Evolutionary conservation across 2,113 vertebrate species (phyloP).

Genomic region (Ciconia stormi): DNA sequence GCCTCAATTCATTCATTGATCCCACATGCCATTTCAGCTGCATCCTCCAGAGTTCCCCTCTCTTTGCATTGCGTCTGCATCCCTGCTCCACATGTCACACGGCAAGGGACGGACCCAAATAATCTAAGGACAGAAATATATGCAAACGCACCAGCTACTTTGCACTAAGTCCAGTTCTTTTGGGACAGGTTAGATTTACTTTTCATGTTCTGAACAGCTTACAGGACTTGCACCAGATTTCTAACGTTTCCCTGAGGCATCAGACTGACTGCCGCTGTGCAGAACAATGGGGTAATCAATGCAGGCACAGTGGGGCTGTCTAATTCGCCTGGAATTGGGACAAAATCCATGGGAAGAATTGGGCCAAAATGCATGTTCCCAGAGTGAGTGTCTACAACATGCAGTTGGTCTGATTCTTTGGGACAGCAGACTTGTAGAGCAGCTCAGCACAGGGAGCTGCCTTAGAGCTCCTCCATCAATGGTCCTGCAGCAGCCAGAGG

Average conservation of each 20-base stretch:
- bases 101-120: background rate
- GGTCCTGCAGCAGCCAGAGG: background rate
- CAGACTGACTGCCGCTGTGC: conserved; percentile 29
- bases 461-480: background rate
- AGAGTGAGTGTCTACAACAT: background rate
- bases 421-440: background rate
- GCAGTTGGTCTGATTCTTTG: background rate
- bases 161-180: background rate
- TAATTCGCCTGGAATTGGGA: background rate
- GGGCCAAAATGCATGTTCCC: background rate
- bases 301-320: background rate
- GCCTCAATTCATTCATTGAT: background rate
- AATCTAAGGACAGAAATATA: background rate
- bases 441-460: background rate
- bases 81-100: background rate
- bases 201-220: background rate
- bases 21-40: background rate
- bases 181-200: background rate
- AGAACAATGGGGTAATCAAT: conserved; percentile 35
- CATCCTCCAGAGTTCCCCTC: background rate
- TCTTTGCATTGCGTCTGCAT: background rate
- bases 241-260: conserved; percentile 2
- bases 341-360: background rate
- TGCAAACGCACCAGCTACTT: background rate
- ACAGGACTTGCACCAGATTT: background rate